phyloP scores from a whole-genome alignment of 2,113 vertebrate species.

The Odocoileus hemionus region DNA sequence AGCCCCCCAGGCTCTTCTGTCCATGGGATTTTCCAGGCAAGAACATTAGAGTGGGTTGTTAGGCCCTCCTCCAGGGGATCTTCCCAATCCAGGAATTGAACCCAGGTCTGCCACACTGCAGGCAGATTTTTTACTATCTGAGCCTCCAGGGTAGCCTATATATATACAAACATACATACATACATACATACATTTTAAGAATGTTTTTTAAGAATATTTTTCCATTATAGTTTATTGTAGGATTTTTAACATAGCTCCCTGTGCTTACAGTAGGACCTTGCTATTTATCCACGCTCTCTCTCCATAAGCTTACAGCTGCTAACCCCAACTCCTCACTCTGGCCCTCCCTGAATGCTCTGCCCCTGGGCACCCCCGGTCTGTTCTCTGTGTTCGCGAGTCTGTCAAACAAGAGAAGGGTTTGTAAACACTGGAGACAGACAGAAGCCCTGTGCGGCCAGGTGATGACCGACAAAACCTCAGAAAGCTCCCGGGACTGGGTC shows the following conservation, averaged over 20 bases:
- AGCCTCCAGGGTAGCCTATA: neutral
- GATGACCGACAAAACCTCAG: neutral
- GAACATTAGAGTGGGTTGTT: neutral
- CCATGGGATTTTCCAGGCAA: neutral
- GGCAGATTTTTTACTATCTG: neutral
- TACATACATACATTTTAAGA: too few relatives aligned
- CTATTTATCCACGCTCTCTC: neutral
- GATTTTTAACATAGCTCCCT: neutral
- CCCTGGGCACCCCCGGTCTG: neutral
- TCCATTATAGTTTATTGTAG: neutral
- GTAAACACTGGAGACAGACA: neutral
- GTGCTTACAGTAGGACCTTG: neutral
- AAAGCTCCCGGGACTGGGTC: neutral
- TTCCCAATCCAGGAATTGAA: neutral
- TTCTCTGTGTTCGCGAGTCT: neutral
- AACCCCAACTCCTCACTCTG: fast-evolving
- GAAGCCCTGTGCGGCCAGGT: neutral
- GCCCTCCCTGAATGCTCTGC: neutral
- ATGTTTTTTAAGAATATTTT: neutral
- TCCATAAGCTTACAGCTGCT: neutral
- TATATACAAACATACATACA: too few relatives aligned
- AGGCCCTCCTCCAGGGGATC: neutral
- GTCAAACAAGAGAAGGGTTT: neutral
- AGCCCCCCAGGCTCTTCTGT: neutral
- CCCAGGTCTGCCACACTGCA: neutral